These are phyloP conservation scores for Pogonus chalceus DNA, from an alignment of 1,140 invertebrate genomes.

Conservation along the genomic window DNA sequence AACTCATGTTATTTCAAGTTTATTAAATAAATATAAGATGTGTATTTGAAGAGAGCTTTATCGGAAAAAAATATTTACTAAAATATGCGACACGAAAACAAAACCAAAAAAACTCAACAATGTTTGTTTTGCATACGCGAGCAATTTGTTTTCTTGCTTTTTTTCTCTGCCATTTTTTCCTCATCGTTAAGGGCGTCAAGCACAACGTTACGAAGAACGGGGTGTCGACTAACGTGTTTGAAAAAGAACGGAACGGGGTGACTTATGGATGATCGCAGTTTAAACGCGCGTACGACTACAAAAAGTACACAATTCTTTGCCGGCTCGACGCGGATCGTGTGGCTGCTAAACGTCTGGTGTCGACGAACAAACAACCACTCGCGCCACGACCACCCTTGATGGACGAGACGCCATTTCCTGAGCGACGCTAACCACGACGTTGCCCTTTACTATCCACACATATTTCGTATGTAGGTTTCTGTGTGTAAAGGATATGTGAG, in stretches of 20 bases:
- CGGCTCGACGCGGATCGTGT: neutral
- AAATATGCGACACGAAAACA: too few relatives aligned
- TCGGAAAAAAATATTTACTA: too few relatives aligned
- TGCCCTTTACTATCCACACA: too few relatives aligned
- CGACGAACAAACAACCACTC: neutral
- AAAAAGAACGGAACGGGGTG: neutral
- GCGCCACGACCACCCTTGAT: neutral
- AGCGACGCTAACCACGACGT: too few relatives aligned
- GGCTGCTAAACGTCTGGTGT: neutral
- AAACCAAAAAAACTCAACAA: too few relatives aligned
- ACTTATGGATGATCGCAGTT: neutral
- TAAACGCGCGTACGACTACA: neutral
- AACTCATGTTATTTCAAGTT: too few relatives aligned
- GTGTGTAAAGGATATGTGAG: too few relatives aligned
- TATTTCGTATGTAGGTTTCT: too few relatives aligned
- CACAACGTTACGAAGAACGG: neutral
- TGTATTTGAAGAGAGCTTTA: too few relatives aligned
- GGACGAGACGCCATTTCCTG: conserved; percentile 2
- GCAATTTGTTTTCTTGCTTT: neutral
- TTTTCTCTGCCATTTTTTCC: neutral
- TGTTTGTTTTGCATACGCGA: conserved; percentile 3
- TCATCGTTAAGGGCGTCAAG: neutral
- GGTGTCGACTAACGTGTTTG: neutral
- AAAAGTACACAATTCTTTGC: conserved; percentile 3
- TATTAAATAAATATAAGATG: too few relatives aligned